phyloP scores from a whole-genome alignment of 2,888 invertebrate genomes.

The Ashinkailepas kermadecensis region DNA sequence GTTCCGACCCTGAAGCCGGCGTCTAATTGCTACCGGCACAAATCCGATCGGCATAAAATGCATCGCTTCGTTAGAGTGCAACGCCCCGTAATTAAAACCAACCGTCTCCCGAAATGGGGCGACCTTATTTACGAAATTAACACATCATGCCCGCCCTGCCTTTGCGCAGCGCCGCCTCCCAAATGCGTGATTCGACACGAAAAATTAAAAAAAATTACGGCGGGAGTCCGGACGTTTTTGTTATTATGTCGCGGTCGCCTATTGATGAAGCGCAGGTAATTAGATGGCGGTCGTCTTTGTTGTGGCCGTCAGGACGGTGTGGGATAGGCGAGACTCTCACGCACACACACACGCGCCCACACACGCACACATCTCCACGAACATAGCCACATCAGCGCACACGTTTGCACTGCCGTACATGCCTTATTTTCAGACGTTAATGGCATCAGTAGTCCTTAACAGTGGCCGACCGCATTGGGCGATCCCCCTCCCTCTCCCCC shows the following conservation, averaged over 20 bases:
- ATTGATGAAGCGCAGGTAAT: constrained; percentile 21
- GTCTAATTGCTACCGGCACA: not conserved
- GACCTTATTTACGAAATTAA: constrained; percentile 18
- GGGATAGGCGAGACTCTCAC: not conserved
- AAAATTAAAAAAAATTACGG: constrained; percentile 15
- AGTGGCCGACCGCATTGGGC: too few species aligned
- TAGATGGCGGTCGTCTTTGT: constrained; percentile 1
- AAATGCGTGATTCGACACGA: constrained; percentile 17
- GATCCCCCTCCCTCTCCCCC: too few species aligned
- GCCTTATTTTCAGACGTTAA: too few species aligned
- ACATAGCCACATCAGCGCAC: too few species aligned
- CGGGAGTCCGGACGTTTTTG: not conserved
- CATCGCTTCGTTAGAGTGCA: not conserved
- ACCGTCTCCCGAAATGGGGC: not conserved
- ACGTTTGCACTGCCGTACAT: too few species aligned
- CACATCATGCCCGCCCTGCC: not conserved
- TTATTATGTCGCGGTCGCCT: constrained; percentile 17
- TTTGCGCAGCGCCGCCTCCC: not conserved
- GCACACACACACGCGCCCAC: not conserved
- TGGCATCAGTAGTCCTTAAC: too few species aligned
- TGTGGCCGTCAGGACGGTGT: constrained; percentile 1
- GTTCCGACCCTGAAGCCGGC: too few species aligned
- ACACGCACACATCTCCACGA: too few species aligned
- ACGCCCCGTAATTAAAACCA: not conserved
- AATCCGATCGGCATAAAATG: not conserved